Evolutionary conservation across 2,888 invertebrate species (phyloP), one percentile per base, ranked within the genome.

Genomic region (Phengaris arion): DNA sequence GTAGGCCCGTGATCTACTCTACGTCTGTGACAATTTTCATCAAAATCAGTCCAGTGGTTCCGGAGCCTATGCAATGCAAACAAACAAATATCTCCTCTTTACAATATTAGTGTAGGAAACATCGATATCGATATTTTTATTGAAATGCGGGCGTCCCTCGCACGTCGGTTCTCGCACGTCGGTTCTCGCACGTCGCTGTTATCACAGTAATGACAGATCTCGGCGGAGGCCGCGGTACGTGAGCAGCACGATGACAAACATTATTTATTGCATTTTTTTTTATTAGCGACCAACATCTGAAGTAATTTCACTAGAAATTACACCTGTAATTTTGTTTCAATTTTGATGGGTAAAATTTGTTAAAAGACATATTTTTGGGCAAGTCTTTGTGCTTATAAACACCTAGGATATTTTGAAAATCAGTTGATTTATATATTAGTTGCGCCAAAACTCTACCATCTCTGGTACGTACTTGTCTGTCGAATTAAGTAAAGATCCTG

Each of bases 181-280:
- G 84, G 86, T 86, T 85, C 87, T 81, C 85, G 81, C 90, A 90
- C 92, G 92, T 91, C 88, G 84, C 89, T 90, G 89, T 91, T 92
- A 93, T 93, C 93, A 91, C 86, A 86, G 87, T 93, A 93, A 93
- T 93, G 93, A 93, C 93, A 92, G 93, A 92, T 93, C 92, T 89
- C 85, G 57, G 57, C 48, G 69, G 83, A 84, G 83, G 80, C 83
- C 79, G 78, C 84, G 83, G 83, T 89, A 92, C 93, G 93, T 92
- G 92, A 86, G 85, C 85, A 84, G 83, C 70, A 76, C 68, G 77
- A 79, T 77, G 79, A 80, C 79, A 80, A 77, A 76, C 75, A 76
- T 75, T 69, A 78, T 76, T 75, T 79, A 78, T 79, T 76, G 77
- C 52, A 79, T 75, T 54, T 70, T 75, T 70, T 75, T 74, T 54